Percentiles rank a stretch among this genome's conserved stretches.
Evolutionary conservation across 2,888 invertebrate genomes (phyloP).

Genomic region (Drosophila anomelani): DNA sequence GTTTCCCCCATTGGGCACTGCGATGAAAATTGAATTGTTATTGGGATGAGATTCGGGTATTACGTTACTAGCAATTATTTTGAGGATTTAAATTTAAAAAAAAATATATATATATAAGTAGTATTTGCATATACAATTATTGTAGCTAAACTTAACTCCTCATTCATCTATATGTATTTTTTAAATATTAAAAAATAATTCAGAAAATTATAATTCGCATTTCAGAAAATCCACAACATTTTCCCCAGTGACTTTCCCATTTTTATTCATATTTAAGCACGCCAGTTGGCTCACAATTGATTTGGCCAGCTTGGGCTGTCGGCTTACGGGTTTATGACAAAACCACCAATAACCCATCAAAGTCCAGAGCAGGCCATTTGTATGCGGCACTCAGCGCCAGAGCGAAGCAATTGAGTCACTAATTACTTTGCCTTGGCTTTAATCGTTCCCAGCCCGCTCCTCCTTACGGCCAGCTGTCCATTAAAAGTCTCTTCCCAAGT

Average conservation of each 20-base stretch:
- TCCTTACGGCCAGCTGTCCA: slow-evolving; percentile 54
- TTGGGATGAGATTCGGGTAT: neutral
- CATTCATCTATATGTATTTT: too few species aligned
- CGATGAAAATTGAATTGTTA: slow-evolving; percentile 4
- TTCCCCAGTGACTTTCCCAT: slow-evolving; percentile 14
- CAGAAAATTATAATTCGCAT: neutral
- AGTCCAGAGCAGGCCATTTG: slow-evolving; percentile 57
- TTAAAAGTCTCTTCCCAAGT: slow-evolving; percentile 64
- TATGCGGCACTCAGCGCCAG: slow-evolving; percentile 62
- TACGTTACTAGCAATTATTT: neutral
- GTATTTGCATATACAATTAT: too few species aligned
- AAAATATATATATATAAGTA: too few species aligned
- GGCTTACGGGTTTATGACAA: slow-evolving; percentile 41
- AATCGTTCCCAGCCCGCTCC: slow-evolving; percentile 56
- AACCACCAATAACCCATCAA: slow-evolving; percentile 68
- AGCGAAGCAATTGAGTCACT: slow-evolving; percentile 76
- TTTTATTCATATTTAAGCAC: slow-evolving; percentile 39
- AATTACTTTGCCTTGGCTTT: slow-evolving; percentile 76
- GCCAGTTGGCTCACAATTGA: slow-evolving; percentile 63
- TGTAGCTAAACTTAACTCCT: too few species aligned
- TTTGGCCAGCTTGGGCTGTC: slow-evolving; percentile 52
- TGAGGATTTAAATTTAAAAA: neutral
- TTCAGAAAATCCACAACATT: neutral
- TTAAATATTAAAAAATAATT: too few species aligned
- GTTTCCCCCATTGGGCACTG: neutral